Base-by-base conservation (phyloP, 1,140 invertebrate genomes). In the Saccostrea glomerata region DNA sequence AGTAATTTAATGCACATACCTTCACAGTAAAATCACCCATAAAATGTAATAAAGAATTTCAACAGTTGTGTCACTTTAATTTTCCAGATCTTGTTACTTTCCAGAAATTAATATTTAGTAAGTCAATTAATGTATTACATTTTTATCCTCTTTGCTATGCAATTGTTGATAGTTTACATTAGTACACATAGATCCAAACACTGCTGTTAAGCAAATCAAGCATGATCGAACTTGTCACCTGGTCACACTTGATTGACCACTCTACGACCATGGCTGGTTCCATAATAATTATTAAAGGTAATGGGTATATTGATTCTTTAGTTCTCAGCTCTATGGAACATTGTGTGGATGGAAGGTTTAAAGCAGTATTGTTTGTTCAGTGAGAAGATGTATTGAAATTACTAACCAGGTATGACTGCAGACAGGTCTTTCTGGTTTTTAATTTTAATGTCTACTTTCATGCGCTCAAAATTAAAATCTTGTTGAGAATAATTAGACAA, bases 191-290 rank as follows among this genome's bases (percentile, higher is more conserved):
- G 70, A 77, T 15, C 70, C 70, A 77, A 77, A 77, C 70, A 77
- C 15, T 77, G 70, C 70, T 77, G 70, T 77, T 77, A 77, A 77
- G 70, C 70, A 77, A 77, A 77, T 77, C 70, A 77, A 77, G 70
- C 70, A 77, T 77, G 70, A 77, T 77, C 30, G 30, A 77, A 77
- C 70, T 36, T 77, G 70, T 77, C 70, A 77, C 23, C 25, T 36
- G 70, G 70, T 77, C 13, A 77, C 15, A 15, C 70, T 77, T 77
- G 12, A 77, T 40, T 77, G 70, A 77, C 70, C 70, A 77, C 70
- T 12, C 25, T 9, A 77, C 11, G 30, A 25, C 70, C 30, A 77
- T 77, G 70, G 25, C 30, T 77, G 70, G 25, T 30, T 77, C 25
- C 23, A 17, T 15, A 63, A 23, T 66, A 66, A 77, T 77, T 36